Evolutionary conservation across 2,113 vertebrate species (phyloP).

Genomic region (Ranitomeya imitator): DNA sequence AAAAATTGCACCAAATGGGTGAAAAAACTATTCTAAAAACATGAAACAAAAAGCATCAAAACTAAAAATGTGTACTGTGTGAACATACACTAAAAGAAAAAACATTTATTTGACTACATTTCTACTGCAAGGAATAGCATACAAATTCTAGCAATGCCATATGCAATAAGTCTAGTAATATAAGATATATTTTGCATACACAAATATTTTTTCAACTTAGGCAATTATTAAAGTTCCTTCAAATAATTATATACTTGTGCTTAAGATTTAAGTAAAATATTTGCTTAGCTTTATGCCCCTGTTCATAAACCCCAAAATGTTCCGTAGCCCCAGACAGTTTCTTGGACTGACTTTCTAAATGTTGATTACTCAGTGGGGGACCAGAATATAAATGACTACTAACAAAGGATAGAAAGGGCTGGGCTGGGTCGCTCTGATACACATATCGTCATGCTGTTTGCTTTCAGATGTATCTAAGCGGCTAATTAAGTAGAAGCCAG

Average conservation of each 20-base stretch:
- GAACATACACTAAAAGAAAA: too few species aligned
- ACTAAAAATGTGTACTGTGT: too few species aligned
- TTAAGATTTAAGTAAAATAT: background rate
- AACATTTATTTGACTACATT: too few species aligned
- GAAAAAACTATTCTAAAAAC: too few species aligned
- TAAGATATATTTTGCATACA: background rate
- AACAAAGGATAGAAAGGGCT: constrained; percentile 24
- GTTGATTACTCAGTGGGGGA: background rate
- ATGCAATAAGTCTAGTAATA: background rate
- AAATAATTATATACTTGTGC: background rate
- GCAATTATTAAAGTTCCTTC: background rate
- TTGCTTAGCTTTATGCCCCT: background rate
- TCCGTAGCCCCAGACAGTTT: background rate
- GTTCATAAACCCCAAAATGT: too few species aligned
- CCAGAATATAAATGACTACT: background rate
- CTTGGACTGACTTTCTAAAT: background rate
- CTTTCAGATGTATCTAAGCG: constrained; percentile 23
- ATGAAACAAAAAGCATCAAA: too few species aligned
- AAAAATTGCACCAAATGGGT: too few species aligned
- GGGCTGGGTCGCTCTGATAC: background rate
- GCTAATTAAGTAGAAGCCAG: constrained; percentile 49
- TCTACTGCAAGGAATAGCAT: too few species aligned
- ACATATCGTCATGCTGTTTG: constrained; percentile 26
- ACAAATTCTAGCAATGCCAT: too few species aligned
- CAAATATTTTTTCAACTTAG: background rate